phyloP scores from a whole-genome alignment of 2,113 vertebrate species.

The Ptychochromis oligacanthus region DNA sequence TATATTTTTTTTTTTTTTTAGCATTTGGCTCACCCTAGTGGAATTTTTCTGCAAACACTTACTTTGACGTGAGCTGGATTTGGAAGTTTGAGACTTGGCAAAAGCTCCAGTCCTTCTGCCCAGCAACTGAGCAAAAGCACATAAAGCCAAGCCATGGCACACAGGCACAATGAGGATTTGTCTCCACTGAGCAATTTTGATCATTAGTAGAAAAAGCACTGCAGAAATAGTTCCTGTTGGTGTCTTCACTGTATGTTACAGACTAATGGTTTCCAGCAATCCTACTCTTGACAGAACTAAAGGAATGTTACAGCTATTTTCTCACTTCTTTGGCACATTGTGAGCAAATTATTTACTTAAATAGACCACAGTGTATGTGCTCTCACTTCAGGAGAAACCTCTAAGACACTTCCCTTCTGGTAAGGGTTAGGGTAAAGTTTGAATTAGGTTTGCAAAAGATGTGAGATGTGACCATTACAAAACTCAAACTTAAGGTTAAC shows the following conservation, averaged over 20 bases:
- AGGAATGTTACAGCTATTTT: background rate
- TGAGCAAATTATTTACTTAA: background rate
- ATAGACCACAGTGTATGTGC: background rate
- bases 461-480: background rate
- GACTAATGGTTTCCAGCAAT: background rate
- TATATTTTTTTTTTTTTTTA: constrained; percentile 1
- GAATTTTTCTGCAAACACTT: constrained; percentile 6
- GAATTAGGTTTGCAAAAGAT: background rate
- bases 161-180: background rate
- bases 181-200: background rate
- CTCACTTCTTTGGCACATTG: background rate
- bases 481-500: background rate
- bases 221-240: background rate
- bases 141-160: background rate
- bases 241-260: background rate
- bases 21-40: constrained; percentile 63
- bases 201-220: background rate
- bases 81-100: background rate
- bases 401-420: background rate
- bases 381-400: accelerated
- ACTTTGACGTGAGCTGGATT: background rate
- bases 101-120: background rate
- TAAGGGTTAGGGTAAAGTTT: background rate
- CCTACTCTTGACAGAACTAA: background rate
- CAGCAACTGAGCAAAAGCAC: background rate